Base-by-base conservation (phyloP, 2,888 invertebrate species). In the Synanthedon formicaeformis region DNA sequence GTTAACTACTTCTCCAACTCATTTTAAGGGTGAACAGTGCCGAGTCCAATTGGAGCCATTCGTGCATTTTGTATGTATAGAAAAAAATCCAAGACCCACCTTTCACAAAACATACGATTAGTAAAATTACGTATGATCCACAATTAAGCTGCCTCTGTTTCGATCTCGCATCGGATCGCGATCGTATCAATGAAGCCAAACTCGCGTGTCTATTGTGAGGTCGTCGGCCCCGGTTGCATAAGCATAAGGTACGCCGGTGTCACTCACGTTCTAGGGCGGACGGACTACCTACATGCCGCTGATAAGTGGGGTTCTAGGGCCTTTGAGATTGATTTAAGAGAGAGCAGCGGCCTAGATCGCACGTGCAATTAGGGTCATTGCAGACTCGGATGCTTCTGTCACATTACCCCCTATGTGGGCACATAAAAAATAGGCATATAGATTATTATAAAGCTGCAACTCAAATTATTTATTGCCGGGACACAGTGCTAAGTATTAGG, bases 301-400 rank as follows among this genome's bases (percentile, higher is more conserved):
- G 54, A 71, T 73, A 86, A 81, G 84, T 85, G 67, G 84, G 80
- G 78, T 73, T 87, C 76, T 82, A 84, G 86, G 86, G 82, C 85
- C 78, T 65, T 68, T 67, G 64, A 82, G 84, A 75, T 87, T 86
- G 83, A 81, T 82, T 86, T 85, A 76, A 86, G 85, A 85, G 85
- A 86, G 85, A 86, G 83, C 78, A 83, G 75, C 65, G 79, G 64
- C 85, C 80, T 71, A 80, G 80, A 80, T 82, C 67, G 72, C 69
- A 60, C 57, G 60, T 60, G 72, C 73, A 79, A 86, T 87, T 86
- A 86, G 75, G 86, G 85, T 78, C 85, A 81, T 58, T 76, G 75
- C 73, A 82, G 70, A 74, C 76, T 34, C 34, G 34, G 67, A 75
- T 75, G 53, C 52, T 54, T 55, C 45, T 14, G 45, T 56, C 50